Base-by-base conservation (phyloP, 37 sponge, comb jelly and placozoan genomes). In the Aphrocallistes beatrix region DNA sequence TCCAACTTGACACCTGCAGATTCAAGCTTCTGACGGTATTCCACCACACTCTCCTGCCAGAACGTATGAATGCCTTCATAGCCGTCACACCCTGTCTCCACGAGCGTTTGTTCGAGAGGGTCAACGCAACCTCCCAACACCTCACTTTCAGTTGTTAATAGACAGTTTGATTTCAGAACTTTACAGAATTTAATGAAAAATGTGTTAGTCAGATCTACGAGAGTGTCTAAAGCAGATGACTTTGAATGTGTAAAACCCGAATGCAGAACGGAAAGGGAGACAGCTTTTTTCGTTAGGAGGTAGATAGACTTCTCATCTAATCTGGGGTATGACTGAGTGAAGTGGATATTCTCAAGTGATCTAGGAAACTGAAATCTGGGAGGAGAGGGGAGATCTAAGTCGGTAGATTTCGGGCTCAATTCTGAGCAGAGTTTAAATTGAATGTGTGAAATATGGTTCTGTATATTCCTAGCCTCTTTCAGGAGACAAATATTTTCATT, bases 41-140 rank as follows among this genome's bases (percentile, higher is more conserved):
- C 3, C 10, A 60, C 21, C 8, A 60, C n/a, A 60, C n/a, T 21
- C 34, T 60, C 75, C 34, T 60, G 75, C 75, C 75, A 60, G 34
- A 60, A 60, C 75, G 10, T 30, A 30, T 25, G n/a, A 25, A 60
- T 3, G 3, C 75, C 75, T 13, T 3, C 75, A 13, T 60, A 60
- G 25, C 75, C 75, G n/a, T 60, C 75, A 60, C 28, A 19, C n/a
- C 75, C 75, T 30, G n/a, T 25, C n/a, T 60, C 75, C n/a, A 60
- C n/a, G 8, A 60, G 75, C 75, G 75, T 60, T 60, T 60, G 75
- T 60, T 60, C 75, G 3, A 60, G 75, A 3, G 75, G 75, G n/a
- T 60, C 75, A 25, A 60, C 75, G n/a, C 25, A 60, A 28, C n/a
- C 75, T 13, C n/a, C 17, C 21, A 60, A 28, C 32, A 13, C 10